Evolutionary conservation across 2,888 invertebrate genomes (phyloP).

Genomic region (Agriopis leucophaearia): DNA sequence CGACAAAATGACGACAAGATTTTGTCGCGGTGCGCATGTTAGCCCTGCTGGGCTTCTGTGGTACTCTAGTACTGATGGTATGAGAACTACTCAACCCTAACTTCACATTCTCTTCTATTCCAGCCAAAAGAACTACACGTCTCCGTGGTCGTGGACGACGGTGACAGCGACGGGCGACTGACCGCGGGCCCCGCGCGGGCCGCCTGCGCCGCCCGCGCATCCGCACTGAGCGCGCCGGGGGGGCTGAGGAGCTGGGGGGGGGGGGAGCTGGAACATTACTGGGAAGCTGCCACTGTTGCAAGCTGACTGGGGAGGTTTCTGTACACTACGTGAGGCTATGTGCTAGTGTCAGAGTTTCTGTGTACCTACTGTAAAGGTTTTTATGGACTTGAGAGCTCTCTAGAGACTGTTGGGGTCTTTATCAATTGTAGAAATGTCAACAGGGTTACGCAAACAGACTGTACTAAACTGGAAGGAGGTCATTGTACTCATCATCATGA

Average conservation of each 20-base stretch:
- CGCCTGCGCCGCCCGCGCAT: constrained; percentile 71
- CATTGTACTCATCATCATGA: too few relatives aligned
- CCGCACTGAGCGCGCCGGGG: constrained; percentile 66
- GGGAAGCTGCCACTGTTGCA: not conserved
- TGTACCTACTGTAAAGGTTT: not conserved
- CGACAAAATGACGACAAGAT: too few relatives aligned
- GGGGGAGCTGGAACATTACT: not conserved
- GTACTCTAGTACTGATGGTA: too few relatives aligned
- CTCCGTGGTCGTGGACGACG: constrained; percentile 89
- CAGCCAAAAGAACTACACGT: constrained; percentile 88
- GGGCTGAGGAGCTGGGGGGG: constrained; percentile 15
- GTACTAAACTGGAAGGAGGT: too few relatives aligned
- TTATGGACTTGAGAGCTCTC: not conserved
- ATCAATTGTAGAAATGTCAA: not conserved
- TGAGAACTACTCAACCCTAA: constrained; percentile 21
- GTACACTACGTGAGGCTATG: not conserved
- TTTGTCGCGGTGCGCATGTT: too few relatives aligned
- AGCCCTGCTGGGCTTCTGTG: too few relatives aligned
- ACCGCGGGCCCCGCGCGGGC: constrained; percentile 86
- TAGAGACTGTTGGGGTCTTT: not conserved
- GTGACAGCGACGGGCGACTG: constrained; percentile 89
- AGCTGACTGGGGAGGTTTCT: not conserved
- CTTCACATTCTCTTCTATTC: constrained; percentile 57
- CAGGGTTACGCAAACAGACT: too few relatives aligned
- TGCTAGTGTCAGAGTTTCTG: not conserved